Evolutionary conservation across 2,113 vertebrate species (phyloP), one percentile per base, ranked within the genome.

Genomic region (Ciconia stormi): DNA sequence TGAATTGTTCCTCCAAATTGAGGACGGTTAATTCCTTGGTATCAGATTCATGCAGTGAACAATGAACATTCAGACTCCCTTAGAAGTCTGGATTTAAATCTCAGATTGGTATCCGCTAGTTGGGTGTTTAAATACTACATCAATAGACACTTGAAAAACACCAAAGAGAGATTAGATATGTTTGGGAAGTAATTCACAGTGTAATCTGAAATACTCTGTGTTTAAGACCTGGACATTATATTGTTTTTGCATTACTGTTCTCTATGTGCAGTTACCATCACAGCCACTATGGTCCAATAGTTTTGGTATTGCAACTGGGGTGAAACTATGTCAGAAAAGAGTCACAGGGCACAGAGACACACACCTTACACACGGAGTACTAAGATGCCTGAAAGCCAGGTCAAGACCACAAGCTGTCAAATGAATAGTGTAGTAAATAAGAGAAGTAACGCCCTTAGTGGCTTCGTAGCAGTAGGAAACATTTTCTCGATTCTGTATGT

Each of bases 251-350:
- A 32, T 19, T 63, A 3, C 61, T 38, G 38, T 2, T 71, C 47
- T 70, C 80, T 63, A 4, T 3, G 55, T n/a, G 26, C 10, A 23
- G 58, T 6, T 40, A 62, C 19, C 40, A 36, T 2, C 63, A 47
- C n/a, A 58, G 42, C 29, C 46, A 53, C n/a, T 8, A 30, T 0
- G 0, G 36, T 16, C n/a, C 49, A 18, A 25, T 1, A 16, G 40
- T 32, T 72, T 16, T 65, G 78, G 52, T 55, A 53, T 4, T 42
- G 46, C 59, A 78, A 6, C 21, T 17, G 32, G 14, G 18, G 26
- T 40, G 66, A 72, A 89, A 47, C 40, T 4, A 20, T 20, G 29
- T 4, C 80, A 84, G 36, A 46, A 53, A 27, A 59, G 32, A 62
- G 20, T 29, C 23, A 32, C 46, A 44, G 49, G 50, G 46, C 82